A percentile compares a stretch with the other conserved stretches of the same genome.
Evolutionary conservation across 2,113 vertebrate genomes (phyloP).

Genomic region (Sebastes schlegelii): DNA sequence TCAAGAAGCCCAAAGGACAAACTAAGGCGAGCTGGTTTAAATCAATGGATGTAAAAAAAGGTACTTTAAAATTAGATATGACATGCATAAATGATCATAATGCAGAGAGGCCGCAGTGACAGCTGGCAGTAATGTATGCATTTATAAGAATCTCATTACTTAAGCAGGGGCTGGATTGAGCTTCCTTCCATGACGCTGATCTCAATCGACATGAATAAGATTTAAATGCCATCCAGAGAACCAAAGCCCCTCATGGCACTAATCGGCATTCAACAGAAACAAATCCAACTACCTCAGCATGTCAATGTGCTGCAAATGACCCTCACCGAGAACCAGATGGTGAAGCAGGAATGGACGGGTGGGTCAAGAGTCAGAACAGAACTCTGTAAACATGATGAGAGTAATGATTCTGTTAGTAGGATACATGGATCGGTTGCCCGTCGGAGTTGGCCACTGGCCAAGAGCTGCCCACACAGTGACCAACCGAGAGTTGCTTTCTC

Average conservation of each 20-base stretch:
- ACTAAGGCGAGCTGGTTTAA: slow-evolving; percentile 34
- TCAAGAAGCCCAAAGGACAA: slow-evolving; percentile 55
- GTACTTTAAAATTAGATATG: slow-evolving; percentile 52
- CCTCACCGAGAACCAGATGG: background rate
- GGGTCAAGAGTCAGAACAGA: background rate
- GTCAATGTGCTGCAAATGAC: slow-evolving; percentile 35
- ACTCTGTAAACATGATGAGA: slow-evolving; percentile 6
- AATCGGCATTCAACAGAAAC: slow-evolving; percentile 64
- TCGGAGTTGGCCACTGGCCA: background rate
- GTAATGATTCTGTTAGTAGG: background rate
- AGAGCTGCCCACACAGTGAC: no score
- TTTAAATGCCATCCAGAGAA: slow-evolving; percentile 61
- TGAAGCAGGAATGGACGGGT: background rate
- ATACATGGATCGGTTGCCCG: no score
- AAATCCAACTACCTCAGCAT: slow-evolving; percentile 43
- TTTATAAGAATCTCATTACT: slow-evolving; percentile 64
- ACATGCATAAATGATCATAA: slow-evolving; percentile 60
- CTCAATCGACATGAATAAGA: slow-evolving; percentile 52
- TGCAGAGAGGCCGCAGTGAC: slow-evolving; percentile 13
- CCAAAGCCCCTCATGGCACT: slow-evolving; percentile 28
- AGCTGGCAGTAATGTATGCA: slow-evolving; percentile 53
- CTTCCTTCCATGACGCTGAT: slow-evolving; percentile 56
- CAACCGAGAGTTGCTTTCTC: no score
- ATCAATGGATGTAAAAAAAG: slow-evolving; percentile 39
- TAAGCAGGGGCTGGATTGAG: slow-evolving; percentile 17